Evolutionary conservation across 2,888 invertebrate genomes (phyloP).

Genomic region (Microchrysa polita): DNA sequence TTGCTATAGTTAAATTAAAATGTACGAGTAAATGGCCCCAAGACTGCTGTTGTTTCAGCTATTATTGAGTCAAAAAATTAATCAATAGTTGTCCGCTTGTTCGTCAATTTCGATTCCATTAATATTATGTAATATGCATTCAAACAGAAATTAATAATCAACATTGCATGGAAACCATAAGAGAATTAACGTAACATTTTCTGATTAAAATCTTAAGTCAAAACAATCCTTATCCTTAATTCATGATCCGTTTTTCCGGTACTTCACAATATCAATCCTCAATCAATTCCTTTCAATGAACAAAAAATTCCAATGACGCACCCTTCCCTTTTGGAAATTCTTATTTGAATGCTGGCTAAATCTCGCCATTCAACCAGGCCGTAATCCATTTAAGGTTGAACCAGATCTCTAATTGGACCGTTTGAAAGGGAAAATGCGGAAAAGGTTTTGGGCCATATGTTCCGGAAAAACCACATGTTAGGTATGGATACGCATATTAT

Average conservation of each 20-base stretch:
- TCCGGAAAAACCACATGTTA: slow-evolving; percentile 64
- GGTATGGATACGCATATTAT: slow-evolving; percentile 61
- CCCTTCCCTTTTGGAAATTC: background rate
- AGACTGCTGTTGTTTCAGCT: no score
- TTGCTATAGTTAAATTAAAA: no score
- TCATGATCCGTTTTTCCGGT: background rate
- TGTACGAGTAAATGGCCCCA: no score
- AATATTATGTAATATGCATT: no score
- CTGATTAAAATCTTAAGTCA: slow-evolving; percentile 7
- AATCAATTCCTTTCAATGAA: slow-evolving; percentile 5
- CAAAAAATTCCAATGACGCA: background rate
- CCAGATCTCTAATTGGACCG: slow-evolving; percentile 36
- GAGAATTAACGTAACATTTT: background rate
- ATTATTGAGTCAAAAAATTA: no score
- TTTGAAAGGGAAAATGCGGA: slow-evolving; percentile 36
- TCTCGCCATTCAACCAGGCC: slow-evolving; percentile 6
- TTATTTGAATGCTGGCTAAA: slow-evolving; percentile 17
- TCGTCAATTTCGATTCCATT: no score
- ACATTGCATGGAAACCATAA: background rate
- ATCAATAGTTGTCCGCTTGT: no score
- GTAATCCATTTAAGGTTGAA: slow-evolving; percentile 42
- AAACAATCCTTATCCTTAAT: slow-evolving; percentile 2
- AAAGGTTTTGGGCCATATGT: slow-evolving; percentile 58
- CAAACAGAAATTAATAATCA: no score
- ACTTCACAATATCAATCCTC: background rate